phyloP scores from a whole-genome alignment of 2,888 invertebrate genomes.

The Conistra vaccinii region DNA sequence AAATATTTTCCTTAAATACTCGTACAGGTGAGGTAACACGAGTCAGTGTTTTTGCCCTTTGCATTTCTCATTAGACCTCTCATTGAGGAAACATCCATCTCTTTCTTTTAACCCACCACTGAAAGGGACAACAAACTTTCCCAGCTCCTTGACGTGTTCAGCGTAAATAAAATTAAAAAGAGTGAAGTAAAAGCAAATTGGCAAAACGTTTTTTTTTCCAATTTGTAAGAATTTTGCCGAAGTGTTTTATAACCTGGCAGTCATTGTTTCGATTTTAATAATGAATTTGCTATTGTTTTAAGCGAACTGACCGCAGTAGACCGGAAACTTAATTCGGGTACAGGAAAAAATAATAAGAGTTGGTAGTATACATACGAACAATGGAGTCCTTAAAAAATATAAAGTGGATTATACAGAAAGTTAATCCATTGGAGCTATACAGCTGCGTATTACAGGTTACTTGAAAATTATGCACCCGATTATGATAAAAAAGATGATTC shows the following conservation, averaged over 20 bases:
- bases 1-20: slow-evolving; percentile 47
- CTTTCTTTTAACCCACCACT: slow-evolving; percentile 26
- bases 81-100: slow-evolving; percentile 57
- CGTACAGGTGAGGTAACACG: slow-evolving; percentile 51
- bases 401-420: not conserved
- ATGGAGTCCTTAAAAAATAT: slow-evolving; percentile 11
- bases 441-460: not conserved
- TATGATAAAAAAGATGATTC: slow-evolving; percentile 14
- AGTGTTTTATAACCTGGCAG: slow-evolving; percentile 64
- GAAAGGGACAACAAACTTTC: slow-evolving; percentile 44
- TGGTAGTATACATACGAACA: slow-evolving; percentile 31
- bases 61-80: slow-evolving; percentile 68
- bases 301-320: slow-evolving; percentile 48
- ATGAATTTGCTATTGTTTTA: slow-evolving; percentile 68
- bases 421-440: not conserved
- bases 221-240: slow-evolving; percentile 59
- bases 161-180: slow-evolving; percentile 59
- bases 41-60: slow-evolving; percentile 65
- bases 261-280: slow-evolving; percentile 67
- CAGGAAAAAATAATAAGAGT: slow-evolving; percentile 18
- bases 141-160: slow-evolving; percentile 51
- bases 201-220: slow-evolving; percentile 58
- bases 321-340: slow-evolving; percentile 39
- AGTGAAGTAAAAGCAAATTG: slow-evolving; percentile 64
- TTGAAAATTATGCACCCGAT: not conserved